Evolutionary conservation across 2,113 vertebrate species (phyloP).

Genomic region (Laticauda laticaudata): DNA sequence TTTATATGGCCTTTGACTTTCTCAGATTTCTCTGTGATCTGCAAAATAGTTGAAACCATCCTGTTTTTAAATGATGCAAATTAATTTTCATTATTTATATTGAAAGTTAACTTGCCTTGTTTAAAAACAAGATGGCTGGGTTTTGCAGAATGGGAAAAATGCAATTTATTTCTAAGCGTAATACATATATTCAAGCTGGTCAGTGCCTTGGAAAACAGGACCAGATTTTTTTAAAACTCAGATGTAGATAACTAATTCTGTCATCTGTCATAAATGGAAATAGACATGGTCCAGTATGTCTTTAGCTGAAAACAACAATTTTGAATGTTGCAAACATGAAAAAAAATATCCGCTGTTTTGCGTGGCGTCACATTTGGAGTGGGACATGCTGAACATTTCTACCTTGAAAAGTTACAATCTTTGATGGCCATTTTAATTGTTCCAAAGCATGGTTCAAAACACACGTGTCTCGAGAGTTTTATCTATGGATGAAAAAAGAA

Average conservation of each 20-base stretch:
- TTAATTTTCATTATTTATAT: neutral
- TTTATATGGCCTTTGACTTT: neutral
- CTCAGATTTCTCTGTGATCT: neutral
- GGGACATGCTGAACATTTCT: neutral
- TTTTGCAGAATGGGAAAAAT: neutral
- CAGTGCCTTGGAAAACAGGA: neutral
- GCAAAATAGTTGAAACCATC: neutral
- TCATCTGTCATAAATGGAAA: neutral
- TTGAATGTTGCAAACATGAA: neutral
- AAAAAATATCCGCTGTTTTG: neutral
- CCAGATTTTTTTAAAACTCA: neutral
- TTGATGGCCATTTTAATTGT: neutral
- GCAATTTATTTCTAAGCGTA: neutral
- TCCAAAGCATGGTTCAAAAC: neutral
- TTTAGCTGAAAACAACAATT: neutral
- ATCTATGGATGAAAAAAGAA: neutral
- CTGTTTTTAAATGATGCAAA: neutral
- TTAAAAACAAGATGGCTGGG: neutral
- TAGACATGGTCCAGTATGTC: neutral
- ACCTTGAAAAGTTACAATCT: neutral
- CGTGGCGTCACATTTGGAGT: neutral
- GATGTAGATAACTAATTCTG: neutral
- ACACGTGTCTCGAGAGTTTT: neutral
- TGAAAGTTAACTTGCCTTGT: neutral
- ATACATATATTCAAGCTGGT: neutral